Base-by-base conservation (phyloP, 2,888 invertebrate species). In the Athripsodes cinereus region DNA sequence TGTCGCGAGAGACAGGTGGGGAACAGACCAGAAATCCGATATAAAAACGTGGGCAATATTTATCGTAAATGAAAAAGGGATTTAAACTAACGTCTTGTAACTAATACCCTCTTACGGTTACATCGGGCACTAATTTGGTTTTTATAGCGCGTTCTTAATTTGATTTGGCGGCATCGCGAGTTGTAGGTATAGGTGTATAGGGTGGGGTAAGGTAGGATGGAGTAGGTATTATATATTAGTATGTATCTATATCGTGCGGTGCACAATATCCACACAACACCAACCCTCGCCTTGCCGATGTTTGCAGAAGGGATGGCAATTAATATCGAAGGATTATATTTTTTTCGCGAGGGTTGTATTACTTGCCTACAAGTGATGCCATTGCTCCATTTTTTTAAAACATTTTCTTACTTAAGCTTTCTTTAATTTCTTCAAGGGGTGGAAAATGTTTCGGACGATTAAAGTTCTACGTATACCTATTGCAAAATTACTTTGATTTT, bases 391-490 rank as follows among this genome's bases (percentile, higher is more conserved):
- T 61, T 63, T 60, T 62, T 63, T 56, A 54, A 59, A 55, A 51
- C 57, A 76, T 40, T 40, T 40, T 40, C 40, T 16, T 40, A 40
- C 13, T 78, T 78, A 78, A 79, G 78, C 79, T 74, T 74, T 76
- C 76, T 78, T 79, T 79, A 79, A 79, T 79, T 79, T 79, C 78
- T 76, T 75, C 78, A 78, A 78, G 77, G 78, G 47, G 40, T 13
- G 40, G 40, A 40, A 16, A 40, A 26, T 26, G 79, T 79, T 78
- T 78, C 75, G 78, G 78, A 74, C 79, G 79, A 78, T 79, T 79
- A 79, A 79, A 78, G 77, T 79, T 78, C 78, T 77, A 79, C 79
- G 78, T 78, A 78, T 79, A 79, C 78, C 78, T 79, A 79, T 78
- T 78, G 78, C 77, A 54, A 79, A 79, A 79, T 79, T 78, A 78